Evolutionary conservation across 2,888 invertebrate genomes (phyloP).

Genomic region (Catocala sponsa): DNA sequence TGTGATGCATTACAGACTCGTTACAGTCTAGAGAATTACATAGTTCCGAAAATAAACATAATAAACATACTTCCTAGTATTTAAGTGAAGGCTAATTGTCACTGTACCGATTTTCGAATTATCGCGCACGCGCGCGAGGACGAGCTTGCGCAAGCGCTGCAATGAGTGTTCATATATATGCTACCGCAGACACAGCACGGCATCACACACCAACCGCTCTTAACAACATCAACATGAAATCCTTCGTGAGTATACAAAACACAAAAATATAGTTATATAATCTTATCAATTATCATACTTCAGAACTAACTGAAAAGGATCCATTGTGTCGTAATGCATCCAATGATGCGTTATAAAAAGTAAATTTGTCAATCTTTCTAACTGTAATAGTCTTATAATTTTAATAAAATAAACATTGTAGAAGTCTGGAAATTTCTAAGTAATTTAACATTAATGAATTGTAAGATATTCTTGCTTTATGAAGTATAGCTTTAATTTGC

Average conservation of each 20-base stretch:
- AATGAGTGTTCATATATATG: background rate
- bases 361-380: too few species aligned
- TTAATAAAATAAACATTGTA: too few species aligned
- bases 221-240: slow-evolving; percentile 40
- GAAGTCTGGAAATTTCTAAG: too few species aligned
- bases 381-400: too few species aligned
- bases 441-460: too few species aligned
- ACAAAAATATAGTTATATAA: background rate
- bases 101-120: too few species aligned
- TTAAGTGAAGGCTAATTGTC: background rate
- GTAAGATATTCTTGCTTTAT: too few species aligned
- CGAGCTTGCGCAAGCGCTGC: background rate
- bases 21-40: too few species aligned
- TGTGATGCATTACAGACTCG: background rate
- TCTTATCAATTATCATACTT: background rate
- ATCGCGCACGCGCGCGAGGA: background rate
- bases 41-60: background rate
- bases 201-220: slow-evolving; percentile 3
- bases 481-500: too few species aligned
- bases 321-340: too few species aligned
- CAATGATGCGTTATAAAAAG: too few species aligned
- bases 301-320: background rate
- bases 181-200: background rate
- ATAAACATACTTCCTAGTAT: background rate
- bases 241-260: slow-evolving; percentile 35